Evolutionary conservation across 2,113 vertebrate genomes (phyloP), one percentile per base, ranked within the genome.

Genomic region (Nibea albiflora): DNA sequence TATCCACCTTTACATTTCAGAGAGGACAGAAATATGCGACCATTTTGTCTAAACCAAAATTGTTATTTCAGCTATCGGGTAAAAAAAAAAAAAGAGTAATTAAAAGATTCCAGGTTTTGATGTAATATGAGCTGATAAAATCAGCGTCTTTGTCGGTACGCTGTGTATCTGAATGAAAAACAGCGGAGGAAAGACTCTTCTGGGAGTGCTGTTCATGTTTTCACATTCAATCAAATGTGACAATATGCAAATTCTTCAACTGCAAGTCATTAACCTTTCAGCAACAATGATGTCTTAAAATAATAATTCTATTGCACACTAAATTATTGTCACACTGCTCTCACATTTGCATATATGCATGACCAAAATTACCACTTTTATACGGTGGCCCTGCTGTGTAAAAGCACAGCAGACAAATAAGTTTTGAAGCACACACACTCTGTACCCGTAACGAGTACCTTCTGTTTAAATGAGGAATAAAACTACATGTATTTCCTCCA

Each of bases 201-300:
- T 31, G 31, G 16, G 19, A 20, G 31, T 7, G 22, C 15, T 49
- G 17, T 69, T 57, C 4, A 3, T 64, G 39, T 54, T 57, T 69
- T 76, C 17, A 44, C 53, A 62, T 35, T 72, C 44, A 76, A 4
- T 65, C 16, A 74, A 60, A 78, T 60, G 20, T 24, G 22, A 58
- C 35, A 17, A 63, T 15, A 64, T 78, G 58, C 16, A 46, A 46
- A 78, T 68, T 54, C 2, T 31, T 50, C 1, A 62, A 63, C 44
- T 53, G 64, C 50, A 54, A 82, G 74, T 75, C 53, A 70, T 75
- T 78, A 75, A 82, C 64, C 79, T 75, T 75, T 78, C 16, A n/a
- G 31, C 28, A 47, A 52, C 61, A 44, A 62, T 19, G 24, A 52
- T 52, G 16, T 66, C 53, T 42, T 26, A n/a, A 22, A 61, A 54